Evolutionary conservation across 2,113 vertebrate species (phyloP).

Genomic region (Oreochromis tanganicae): DNA sequence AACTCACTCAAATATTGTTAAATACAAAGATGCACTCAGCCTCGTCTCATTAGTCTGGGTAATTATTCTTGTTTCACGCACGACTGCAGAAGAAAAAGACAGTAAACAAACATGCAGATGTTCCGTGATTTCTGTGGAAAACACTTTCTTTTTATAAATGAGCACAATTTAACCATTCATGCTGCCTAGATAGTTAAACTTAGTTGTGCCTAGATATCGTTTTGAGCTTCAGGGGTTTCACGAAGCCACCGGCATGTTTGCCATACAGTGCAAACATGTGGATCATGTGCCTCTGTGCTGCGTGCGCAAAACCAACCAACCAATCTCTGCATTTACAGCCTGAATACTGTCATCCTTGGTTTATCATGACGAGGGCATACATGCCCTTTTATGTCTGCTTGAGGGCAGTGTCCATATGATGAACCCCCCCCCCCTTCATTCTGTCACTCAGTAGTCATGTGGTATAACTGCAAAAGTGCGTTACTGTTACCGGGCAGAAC

Average conservation of each 20-base stretch:
- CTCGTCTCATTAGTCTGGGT: constrained; percentile 8
- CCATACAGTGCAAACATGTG: neutral
- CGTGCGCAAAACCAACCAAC: neutral
- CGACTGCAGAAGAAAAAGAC: neutral
- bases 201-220: neutral
- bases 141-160: neutral
- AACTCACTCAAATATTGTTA: neutral
- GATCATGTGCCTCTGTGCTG: neutral
- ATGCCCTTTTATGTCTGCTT: neutral
- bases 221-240: neutral
- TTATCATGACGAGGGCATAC: constrained; percentile 11
- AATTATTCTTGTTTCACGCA: neutral
- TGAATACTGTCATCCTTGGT: constrained; percentile 12
- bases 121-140: neutral
- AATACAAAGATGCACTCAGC: neutral
- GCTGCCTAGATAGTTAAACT: no score
- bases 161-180: neutral
- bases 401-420: neutral
- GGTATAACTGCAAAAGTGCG: neutral
- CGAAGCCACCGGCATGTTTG: neutral
- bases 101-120: neutral
- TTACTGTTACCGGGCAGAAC: constrained; percentile 22
- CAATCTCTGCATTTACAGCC: neutral
- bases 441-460: constrained; percentile 11
- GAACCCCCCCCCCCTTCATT: neutral